Evolutionary conservation across 2,113 vertebrate species (phyloP).

Genomic region (Tenebrosternarchus preto): DNA sequence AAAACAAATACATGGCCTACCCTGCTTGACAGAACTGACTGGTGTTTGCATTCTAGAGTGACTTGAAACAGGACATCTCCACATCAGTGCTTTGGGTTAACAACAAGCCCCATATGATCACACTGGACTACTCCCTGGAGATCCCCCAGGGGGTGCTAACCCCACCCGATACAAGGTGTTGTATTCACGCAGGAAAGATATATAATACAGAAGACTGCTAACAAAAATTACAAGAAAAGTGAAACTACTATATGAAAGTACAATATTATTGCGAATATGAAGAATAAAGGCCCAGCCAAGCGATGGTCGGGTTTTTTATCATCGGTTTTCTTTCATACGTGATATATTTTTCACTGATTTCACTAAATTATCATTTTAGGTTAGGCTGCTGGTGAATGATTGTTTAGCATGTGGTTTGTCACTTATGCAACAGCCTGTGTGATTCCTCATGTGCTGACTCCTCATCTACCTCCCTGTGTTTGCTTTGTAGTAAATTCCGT

Average conservation of each 20-base stretch:
- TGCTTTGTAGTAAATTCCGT: slow-evolving; percentile 86
- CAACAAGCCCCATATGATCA: slow-evolving; percentile 94
- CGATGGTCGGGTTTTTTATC: no score
- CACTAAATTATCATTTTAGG: no score
- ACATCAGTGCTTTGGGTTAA: slow-evolving; percentile 94
- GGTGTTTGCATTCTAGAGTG: slow-evolving; percentile 76
- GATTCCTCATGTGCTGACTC: neutral
- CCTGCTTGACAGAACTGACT: neutral
- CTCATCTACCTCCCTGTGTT: neutral
- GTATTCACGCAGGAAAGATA: neutral
- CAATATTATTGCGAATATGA: no score
- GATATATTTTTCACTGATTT: no score
- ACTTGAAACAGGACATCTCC: slow-evolving; percentile 90
- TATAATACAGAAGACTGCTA: no score
- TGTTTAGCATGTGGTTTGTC: no score
- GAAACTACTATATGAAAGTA: no score
- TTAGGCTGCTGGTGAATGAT: no score
- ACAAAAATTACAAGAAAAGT: no score
- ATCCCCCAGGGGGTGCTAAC: slow-evolving; percentile 71
- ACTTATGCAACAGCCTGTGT: neutral
- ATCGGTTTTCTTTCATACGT: no score
- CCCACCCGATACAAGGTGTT: slow-evolving; percentile 83
- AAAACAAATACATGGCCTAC: no score
- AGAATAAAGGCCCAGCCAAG: no score
- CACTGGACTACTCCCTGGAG: slow-evolving; percentile 94